phyloP scores from a whole-genome alignment of 2,888 invertebrate species.

The Hanleya hanleyi region DNA sequence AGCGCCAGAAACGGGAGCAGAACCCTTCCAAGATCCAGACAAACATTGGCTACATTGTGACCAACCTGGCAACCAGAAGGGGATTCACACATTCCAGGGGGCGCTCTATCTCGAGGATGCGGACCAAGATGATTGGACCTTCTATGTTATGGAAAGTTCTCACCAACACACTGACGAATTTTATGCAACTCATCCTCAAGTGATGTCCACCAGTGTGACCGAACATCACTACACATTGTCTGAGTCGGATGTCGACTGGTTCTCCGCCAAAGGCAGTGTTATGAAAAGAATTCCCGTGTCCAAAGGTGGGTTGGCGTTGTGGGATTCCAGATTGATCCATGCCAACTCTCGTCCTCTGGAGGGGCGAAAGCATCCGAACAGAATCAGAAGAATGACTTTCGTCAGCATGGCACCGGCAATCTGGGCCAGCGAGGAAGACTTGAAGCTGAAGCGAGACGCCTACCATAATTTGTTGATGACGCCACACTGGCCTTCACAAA shows the following conservation, averaged over 20 bases:
- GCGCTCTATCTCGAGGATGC: slow-evolving; percentile 53
- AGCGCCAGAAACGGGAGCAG: slow-evolving; percentile 60
- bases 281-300: slow-evolving; percentile 54
- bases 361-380: slow-evolving; percentile 38
- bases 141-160: slow-evolving; percentile 49
- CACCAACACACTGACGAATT: slow-evolving; percentile 44
- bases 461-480: slow-evolving; percentile 39
- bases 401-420: slow-evolving; percentile 49
- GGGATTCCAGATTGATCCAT: slow-evolving; percentile 65
- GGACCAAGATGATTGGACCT: slow-evolving; percentile 45
- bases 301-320: slow-evolving; percentile 63
- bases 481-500: slow-evolving; percentile 46
- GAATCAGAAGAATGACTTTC: slow-evolving; percentile 47
- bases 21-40: slow-evolving; percentile 27
- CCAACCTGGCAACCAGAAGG: slow-evolving; percentile 49
- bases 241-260: slow-evolving; percentile 48
- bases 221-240: slow-evolving; percentile 40
- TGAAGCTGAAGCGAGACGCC: slow-evolving; percentile 34
- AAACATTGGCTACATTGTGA: slow-evolving; percentile 61
- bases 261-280: slow-evolving; percentile 43
- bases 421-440: slow-evolving; percentile 41
- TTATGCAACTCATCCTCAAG: slow-evolving; percentile 31
- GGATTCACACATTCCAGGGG: slow-evolving; percentile 63
- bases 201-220: slow-evolving; percentile 27
- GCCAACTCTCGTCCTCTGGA: slow-evolving; percentile 56